Percentiles rank a stretch among this genome's conserved stretches.
Evolutionary conservation across 2,113 vertebrate species (phyloP).

Genomic region (Periophthalmus modestus): DNA sequence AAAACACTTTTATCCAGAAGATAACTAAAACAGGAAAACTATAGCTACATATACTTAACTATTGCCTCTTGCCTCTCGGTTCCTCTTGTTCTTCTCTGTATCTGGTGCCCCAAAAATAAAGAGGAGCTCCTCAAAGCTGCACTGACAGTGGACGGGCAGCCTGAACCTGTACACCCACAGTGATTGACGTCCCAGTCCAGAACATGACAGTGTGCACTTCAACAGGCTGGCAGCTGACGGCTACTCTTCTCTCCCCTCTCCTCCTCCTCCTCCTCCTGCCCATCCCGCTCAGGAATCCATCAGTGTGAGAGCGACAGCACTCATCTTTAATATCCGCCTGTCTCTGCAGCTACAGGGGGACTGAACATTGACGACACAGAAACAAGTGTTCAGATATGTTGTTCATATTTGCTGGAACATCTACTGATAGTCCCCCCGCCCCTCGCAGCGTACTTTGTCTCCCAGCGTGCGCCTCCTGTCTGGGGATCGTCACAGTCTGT

Average conservation of each 20-base stretch:
- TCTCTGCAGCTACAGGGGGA: constrained; percentile 22
- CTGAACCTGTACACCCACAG: constrained; percentile 20
- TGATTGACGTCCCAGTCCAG: constrained; percentile 61
- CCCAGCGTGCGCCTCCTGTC: constrained; percentile 36
- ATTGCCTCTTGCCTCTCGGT: background rate
- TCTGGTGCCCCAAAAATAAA: constrained; percentile 26
- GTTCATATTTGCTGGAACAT: constrained; percentile 48
- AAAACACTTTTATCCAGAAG: no score
- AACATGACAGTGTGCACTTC: constrained; percentile 56
- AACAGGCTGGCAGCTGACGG: constrained; percentile 39
- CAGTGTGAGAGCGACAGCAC: constrained; percentile 50
- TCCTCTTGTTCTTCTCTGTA: constrained; percentile 7
- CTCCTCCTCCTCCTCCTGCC: constrained; percentile 34
- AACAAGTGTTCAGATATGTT: constrained; percentile 47
- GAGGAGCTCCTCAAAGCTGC: constrained; percentile 28
- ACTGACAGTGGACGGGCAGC: constrained; percentile 27
- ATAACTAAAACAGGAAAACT: no score
- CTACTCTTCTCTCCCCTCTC: background rate
- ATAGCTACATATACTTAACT: background rate
- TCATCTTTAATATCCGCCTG: constrained; percentile 58
- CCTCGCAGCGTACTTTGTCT: constrained; percentile 45
- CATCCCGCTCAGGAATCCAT: constrained; percentile 58
- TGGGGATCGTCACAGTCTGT: constrained; percentile 29
- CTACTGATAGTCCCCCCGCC: constrained; percentile 51
- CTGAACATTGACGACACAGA: constrained; percentile 19